These are phyloP conservation scores for Euplexia lucipara DNA, from an alignment of 2,888 invertebrate genomes.

Conservation along the genomic window DNA sequence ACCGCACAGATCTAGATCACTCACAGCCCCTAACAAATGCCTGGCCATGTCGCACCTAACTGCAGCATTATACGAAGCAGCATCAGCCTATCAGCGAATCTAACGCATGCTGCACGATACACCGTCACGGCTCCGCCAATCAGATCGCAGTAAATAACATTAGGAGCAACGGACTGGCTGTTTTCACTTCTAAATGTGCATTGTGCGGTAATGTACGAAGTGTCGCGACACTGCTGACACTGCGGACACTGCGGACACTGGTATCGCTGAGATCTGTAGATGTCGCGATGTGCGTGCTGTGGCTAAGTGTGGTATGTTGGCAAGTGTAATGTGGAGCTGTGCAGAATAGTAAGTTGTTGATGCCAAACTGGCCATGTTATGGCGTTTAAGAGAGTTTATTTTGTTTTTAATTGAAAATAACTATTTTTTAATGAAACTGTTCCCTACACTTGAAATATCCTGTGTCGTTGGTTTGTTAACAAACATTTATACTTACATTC, in stretches of 20 bases:
- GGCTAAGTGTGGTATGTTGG: constrained; percentile 18
- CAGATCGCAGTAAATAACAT: constrained; percentile 63
- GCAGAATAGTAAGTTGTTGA: constrained; percentile 32
- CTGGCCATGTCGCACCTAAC: constrained; percentile 41
- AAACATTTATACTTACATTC: too few species aligned
- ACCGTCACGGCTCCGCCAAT: constrained; percentile 48
- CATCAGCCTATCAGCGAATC: constrained; percentile 50
- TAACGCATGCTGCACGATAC: constrained; percentile 56
- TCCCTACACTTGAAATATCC: too few species aligned
- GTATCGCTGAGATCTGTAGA: constrained; percentile 41
- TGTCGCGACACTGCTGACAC: constrained; percentile 24
- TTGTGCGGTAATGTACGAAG: constrained; percentile 59
- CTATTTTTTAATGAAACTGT: too few species aligned
- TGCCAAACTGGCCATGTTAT: neutral
- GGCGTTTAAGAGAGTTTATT: too few species aligned
- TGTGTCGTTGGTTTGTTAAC: too few species aligned
- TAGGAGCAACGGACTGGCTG: constrained; percentile 49
- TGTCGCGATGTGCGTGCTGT: constrained; percentile 14
- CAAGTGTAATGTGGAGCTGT: constrained; percentile 38
- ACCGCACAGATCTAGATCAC: constrained; percentile 37
- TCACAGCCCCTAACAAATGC: constrained; percentile 50
- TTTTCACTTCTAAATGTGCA: constrained; percentile 56
- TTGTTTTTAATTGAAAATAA: too few species aligned
- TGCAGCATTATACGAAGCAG: constrained; percentile 40
- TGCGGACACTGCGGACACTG: constrained; percentile 4